Evolutionary conservation across 1,140 invertebrate genomes (phyloP), one percentile per base, ranked within the genome.

Genomic region (Dolichoris vasculosae): DNA sequence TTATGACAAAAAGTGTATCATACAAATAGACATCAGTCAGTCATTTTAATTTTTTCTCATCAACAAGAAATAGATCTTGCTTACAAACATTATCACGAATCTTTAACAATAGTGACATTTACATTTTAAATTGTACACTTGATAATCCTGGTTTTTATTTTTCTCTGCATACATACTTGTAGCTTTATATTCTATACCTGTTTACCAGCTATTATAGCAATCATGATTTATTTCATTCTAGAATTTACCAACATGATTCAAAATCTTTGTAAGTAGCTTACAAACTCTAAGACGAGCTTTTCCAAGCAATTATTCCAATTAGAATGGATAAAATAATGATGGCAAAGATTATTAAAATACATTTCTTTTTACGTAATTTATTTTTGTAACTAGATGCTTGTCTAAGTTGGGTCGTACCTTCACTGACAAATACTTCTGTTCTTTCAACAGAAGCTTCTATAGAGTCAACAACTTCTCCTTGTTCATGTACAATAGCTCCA

Each of bases 401-500:
- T 86, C 95, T 94, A 38, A 99, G 93, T 90, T 99, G 96, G 81
- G 96, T 94, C 2, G 95, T 95, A 20, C 97, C 98, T 90, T 97
- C 95, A 82, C 95, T 95, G 0, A 99, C 98, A 89, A 97, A 96
- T 78, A 97, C 95, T 85, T 96, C 95, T n/a, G 98, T 96, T 89
- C 95, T 95, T 92, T 99, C 98, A 64, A 99, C 97, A 90, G 96
- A 98, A 1, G 98, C 97, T 94, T 99, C 99, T 90, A 99, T 99
- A 51, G 97, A 99, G 91, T 99, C 98, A 82, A 99, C 96, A 8
- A 97, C 95, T 89, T 98, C 96, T n/a, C 98, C 98, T 94, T 99
- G 99, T 87, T 99, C 97, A 91, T 99, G 98, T 30, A 99, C 98
- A 92, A 99, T 94, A 75, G 97, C 96, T 7, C 98, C 99, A 75